Percentiles rank a stretch among this genome's conserved stretches.
Evolutionary conservation across 2,113 vertebrate genomes (phyloP).

Genomic region (Gobius niger): DNA sequence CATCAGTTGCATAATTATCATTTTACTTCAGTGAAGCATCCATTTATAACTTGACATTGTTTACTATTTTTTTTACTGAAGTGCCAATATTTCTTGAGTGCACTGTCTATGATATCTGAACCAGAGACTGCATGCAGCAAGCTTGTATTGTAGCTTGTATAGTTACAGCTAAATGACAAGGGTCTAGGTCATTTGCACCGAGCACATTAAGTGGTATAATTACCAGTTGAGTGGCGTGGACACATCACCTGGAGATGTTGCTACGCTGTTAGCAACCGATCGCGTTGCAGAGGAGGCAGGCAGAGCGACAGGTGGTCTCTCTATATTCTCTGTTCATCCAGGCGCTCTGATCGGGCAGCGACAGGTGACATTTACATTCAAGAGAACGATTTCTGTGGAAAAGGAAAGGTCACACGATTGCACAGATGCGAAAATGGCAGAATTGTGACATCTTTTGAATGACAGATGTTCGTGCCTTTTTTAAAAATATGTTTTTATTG

Average conservation of each 20-base stretch:
- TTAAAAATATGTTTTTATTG: not conserved
- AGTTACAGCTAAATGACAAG: not conserved
- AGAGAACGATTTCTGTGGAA: slow-evolving; percentile 31
- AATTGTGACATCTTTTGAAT: slow-evolving; percentile 20
- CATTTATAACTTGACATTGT: no score
- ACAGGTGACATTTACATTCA: slow-evolving; percentile 59
- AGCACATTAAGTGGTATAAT: not conserved
- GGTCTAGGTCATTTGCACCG: not conserved
- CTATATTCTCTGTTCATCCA: slow-evolving; percentile 32
- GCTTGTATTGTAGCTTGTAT: not conserved
- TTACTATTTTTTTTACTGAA: no score
- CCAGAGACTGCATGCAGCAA: not conserved
- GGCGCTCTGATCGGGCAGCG: slow-evolving; percentile 34
- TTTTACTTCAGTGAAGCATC: no score
- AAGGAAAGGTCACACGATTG: slow-evolving; percentile 52
- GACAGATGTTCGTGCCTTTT: not conserved
- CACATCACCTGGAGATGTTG: slow-evolving; percentile 5
- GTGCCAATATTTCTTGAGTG: no score
- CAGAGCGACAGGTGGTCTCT: slow-evolving; percentile 52
- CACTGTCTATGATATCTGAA: no score
- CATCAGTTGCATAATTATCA: no score
- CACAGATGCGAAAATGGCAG: slow-evolving; percentile 28
- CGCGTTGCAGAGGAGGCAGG: slow-evolving; percentile 32
- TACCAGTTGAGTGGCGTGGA: not conserved
- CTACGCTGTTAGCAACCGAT: slow-evolving; percentile 26